phyloP scores from a whole-genome alignment of 2,888 invertebrate species.

The Tenodera sinensis region DNA sequence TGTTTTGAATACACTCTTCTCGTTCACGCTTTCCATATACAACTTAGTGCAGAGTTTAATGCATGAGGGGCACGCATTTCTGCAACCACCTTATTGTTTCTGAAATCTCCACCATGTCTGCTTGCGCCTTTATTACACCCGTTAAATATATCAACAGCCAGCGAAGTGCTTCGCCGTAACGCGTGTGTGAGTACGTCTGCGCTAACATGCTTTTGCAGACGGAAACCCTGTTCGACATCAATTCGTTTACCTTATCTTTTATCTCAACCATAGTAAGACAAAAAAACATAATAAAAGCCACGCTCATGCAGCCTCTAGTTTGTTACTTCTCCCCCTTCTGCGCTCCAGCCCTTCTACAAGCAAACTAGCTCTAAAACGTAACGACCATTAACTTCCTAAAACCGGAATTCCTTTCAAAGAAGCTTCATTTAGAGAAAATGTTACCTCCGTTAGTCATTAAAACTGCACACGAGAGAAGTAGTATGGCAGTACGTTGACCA shows the following conservation, averaged over 20 bases:
- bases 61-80: neutral
- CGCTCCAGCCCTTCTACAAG: neutral
- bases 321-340: neutral
- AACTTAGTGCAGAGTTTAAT: too few species aligned
- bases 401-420: slow-evolving; percentile 14
- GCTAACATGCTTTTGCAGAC: neutral
- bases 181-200: neutral
- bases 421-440: slow-evolving; percentile 8
- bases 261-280: neutral
- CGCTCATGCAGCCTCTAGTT: neutral
- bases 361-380: slow-evolving; percentile 3
- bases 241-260: neutral
- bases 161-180: neutral
- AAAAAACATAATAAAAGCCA: neutral
- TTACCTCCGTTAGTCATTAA: slow-evolving; percentile 5
- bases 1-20: too few species aligned
- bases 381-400: slow-evolving; percentile 1
- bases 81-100: neutral
- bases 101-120: neutral
- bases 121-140: neutral
- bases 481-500: neutral
- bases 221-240: neutral
- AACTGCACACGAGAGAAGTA: neutral
- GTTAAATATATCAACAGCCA: neutral
- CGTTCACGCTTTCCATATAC: too few species aligned